Evolutionary conservation across 2,113 vertebrate species (phyloP), one percentile per base, ranked within the genome.

Genomic region (Melospiza georgiana): DNA sequence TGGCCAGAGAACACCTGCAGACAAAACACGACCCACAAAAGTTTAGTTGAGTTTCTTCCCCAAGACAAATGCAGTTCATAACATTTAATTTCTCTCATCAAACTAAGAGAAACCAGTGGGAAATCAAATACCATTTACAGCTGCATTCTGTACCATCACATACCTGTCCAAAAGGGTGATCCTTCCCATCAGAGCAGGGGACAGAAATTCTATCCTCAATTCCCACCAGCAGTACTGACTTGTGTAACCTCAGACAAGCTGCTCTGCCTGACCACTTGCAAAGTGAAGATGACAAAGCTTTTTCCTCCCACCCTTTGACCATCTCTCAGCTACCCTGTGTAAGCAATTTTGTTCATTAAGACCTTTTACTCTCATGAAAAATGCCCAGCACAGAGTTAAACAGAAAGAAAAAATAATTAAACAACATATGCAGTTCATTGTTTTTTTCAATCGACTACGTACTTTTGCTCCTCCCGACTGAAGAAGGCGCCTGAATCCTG

Each of bases 391-490:
- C 6, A 76, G 20, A 62, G 11, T 44, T 65, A 57, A 93, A 77
- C 11, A 61, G 46, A 67, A 74, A 46, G 11, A 44, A 49, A 27
- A 51, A 28, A 22, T 1, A 23, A 35, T 48, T 44, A 24, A 66
- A 51, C 9, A 48, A 43, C 4, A 12, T 14, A 8, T 25, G 3
- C 25, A 73, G 39, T 76, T n/a, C 3, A 27, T 25, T 51, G 4
- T 30, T 49, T 71, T 68, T 63, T 71, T 17, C 9, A 43, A 63
- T 52, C 20, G 51, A 20, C 5, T 43, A 69, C 90, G 35, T 93
- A 99, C 99, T 98, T 99, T 99, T 20, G 99, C 99, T 90, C 98
- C 98, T 85, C 99, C 99, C 35, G 99, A 99, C 97, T 99, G 98
- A 95, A 99, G 98, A 75, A 99, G 98, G 65, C 99, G 98, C 48